These are phyloP conservation scores for Genyomyrus donnyi DNA, from an alignment of 2,113 vertebrate species.

Conservation along the genomic window DNA sequence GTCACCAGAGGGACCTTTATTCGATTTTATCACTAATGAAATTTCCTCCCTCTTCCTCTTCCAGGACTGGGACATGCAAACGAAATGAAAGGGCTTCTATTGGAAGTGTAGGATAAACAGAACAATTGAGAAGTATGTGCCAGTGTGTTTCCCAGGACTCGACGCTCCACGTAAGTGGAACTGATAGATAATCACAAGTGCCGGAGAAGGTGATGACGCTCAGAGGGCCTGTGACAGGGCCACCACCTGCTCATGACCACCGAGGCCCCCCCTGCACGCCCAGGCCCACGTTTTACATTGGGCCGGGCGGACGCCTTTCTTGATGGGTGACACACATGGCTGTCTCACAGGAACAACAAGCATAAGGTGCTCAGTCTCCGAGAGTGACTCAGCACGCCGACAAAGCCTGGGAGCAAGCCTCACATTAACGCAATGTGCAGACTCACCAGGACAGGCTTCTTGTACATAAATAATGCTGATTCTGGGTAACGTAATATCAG, in stretches of 20 bases:
- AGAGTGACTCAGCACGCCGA: neutral
- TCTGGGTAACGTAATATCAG: neutral
- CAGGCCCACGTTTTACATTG: neutral
- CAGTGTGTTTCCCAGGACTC: neutral
- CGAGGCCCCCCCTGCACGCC: neutral
- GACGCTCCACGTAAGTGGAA: neutral
- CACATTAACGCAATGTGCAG: neutral
- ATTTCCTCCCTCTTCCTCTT: conserved; percentile 26
- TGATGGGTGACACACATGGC: neutral
- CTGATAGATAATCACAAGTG: neutral
- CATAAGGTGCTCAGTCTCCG: neutral
- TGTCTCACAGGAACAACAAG: neutral
- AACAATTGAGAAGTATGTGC: neutral
- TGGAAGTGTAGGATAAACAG: neutral
- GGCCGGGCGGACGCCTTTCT: neutral
- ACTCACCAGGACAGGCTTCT: neutral
- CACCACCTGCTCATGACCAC: neutral
- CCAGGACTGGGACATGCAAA: conserved; percentile 6
- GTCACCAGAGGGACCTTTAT: conserved; percentile 14
- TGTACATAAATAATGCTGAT: neutral
- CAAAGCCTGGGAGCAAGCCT: neutral
- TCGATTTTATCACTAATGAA: conserved; percentile 32
- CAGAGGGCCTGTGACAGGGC: neutral
- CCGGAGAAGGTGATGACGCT: neutral
- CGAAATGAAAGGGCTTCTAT: neutral